Conservation (phyloP, 2,888 invertebrate species). For the Epinotia ramella region DNA sequence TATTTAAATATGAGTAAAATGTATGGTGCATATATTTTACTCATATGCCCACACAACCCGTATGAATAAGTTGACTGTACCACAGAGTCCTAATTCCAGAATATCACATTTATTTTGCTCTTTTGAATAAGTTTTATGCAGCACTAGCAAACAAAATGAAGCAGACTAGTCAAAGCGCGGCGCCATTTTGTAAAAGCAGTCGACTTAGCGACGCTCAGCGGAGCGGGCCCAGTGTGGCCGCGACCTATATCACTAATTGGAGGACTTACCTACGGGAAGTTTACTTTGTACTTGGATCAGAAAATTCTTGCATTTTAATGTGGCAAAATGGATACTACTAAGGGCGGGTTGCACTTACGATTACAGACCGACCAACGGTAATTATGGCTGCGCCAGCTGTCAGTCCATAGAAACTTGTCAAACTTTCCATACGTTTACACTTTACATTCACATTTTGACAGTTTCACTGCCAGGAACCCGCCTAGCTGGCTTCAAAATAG, state of each 20-base stretch:
- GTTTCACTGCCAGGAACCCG: too few species aligned
- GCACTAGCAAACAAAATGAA: constrained; percentile 8
- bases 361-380: too few species aligned
- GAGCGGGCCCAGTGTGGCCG: not conserved
- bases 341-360: too few species aligned
- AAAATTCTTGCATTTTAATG: not conserved
- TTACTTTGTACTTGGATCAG: constrained; percentile 12
- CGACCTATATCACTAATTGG: constrained; percentile 28
- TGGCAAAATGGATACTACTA: not conserved
- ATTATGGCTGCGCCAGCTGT: too few species aligned
- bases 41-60: not conserved
- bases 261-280: constrained; percentile 15
- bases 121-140: not conserved
- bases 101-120: not conserved
- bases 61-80: not conserved
- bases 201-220: not conserved
- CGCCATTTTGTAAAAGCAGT: constrained; percentile 13
- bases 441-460: too few species aligned
- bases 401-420: too few species aligned
- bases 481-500: too few species aligned
- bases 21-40: too few species aligned
- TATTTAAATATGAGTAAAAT: too few species aligned
- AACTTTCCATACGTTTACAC: too few species aligned
- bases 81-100: not conserved
- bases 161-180: not conserved